These are phyloP conservation scores for Melanostoma scalare DNA, from an alignment of 2,888 invertebrate genomes.

Conservation along the genomic window DNA sequence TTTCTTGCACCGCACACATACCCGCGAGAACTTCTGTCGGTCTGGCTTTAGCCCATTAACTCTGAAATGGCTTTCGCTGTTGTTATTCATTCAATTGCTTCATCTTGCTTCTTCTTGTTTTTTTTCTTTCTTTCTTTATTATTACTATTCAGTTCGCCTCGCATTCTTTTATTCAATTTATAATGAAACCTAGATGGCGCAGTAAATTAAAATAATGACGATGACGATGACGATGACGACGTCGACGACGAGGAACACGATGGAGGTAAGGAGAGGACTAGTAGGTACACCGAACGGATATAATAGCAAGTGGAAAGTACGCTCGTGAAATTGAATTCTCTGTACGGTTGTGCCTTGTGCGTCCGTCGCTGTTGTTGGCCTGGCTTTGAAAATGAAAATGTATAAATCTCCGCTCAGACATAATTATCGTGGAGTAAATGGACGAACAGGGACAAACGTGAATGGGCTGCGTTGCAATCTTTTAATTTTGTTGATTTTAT, in stretches of 20 bases:
- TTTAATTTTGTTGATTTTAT: conserved; percentile 68
- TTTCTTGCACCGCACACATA: conserved; percentile 11
- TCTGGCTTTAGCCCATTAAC: conserved; percentile 59
- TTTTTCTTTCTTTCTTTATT: conserved; percentile 25
- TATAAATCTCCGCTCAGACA: conserved; percentile 54
- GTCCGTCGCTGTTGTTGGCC: conserved; percentile 1
- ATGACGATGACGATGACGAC: conserved; percentile 35
- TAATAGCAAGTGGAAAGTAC: conserved; percentile 54
- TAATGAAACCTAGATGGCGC: conserved; percentile 71
- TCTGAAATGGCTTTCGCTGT: conserved; percentile 56
- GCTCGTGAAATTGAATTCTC: conserved; percentile 55
- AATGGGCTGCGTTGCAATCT: conserved; percentile 18
- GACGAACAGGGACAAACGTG: background rate
- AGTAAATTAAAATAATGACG: conserved; percentile 71
- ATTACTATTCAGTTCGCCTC: conserved; percentile 7
- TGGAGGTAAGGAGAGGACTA: background rate
- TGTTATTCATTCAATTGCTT: conserved; percentile 56
- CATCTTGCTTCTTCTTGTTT: conserved; percentile 9
- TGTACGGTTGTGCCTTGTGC: conserved; percentile 7
- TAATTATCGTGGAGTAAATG: conserved; percentile 59
- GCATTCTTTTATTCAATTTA: conserved; percentile 62
- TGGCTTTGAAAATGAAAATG: conserved; percentile 29
- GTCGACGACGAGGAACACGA: background rate
- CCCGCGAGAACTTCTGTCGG: conserved; percentile 1
- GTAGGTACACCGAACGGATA: conserved; percentile 28